A percentile compares a stretch with the other conserved stretches of the same genome.
Evolutionary conservation across 2,797 vertebrate genomes (phyloP).

Genomic region (Cyprinodon diabolis): DNA sequence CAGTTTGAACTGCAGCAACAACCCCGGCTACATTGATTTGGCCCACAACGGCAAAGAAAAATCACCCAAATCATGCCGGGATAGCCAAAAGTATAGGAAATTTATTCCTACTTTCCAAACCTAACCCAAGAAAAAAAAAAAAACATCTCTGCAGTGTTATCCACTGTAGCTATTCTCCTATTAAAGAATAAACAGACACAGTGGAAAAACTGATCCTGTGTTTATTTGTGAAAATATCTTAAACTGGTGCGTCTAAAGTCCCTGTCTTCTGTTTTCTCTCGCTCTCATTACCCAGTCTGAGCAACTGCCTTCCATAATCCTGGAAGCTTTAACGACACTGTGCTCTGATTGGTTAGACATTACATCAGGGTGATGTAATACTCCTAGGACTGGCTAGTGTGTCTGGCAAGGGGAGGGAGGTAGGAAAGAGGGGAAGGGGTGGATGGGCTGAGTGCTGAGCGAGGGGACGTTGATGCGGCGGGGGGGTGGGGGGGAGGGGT

Average conservation of each 20-base stretch:
- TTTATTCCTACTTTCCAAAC: conserved; percentile 12
- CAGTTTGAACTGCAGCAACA: too few species aligned
- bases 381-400: conserved; percentile 85
- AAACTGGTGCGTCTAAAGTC: conserved; percentile 55
- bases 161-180: conserved; percentile 47
- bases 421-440: conserved; percentile 31
- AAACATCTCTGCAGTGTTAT: conserved; percentile 48
- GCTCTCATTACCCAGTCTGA: conserved; percentile 87
- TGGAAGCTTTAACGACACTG: conserved; percentile 86
- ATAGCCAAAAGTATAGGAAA: neutral
- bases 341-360: conserved; percentile 88
- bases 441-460: conserved; percentile 61
- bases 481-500: conserved; percentile 37
- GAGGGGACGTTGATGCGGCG: conserved; percentile 31
- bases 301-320: conserved; percentile 86
- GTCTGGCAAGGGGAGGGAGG: conserved; percentile 76
- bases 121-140: conserved; percentile 31
- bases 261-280: conserved; percentile 35
- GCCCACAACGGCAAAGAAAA: too few species aligned
- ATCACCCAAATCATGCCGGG: too few species aligned
- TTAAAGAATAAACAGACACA: conserved; percentile 59
- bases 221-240: conserved; percentile 77
- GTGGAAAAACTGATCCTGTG: conserved; percentile 74
- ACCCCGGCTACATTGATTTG: too few species aligned
- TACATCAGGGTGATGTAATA: conserved; percentile 95